phyloP scores from a whole-genome alignment of 2,113 vertebrate genomes.

The Rhinoderma darwinii region DNA sequence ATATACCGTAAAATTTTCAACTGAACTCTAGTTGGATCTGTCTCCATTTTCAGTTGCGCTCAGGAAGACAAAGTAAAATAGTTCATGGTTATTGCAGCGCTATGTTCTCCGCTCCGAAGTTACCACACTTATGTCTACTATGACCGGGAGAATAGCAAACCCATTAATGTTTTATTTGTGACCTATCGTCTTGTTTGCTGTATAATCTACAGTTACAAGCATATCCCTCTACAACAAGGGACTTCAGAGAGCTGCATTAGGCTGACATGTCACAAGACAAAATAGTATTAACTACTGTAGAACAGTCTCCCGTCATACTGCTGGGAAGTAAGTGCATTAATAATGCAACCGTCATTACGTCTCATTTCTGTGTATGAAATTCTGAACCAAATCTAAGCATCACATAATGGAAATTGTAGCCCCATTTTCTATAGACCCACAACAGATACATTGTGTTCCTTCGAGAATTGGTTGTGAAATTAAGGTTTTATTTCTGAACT shows the following conservation, averaged over 20 bases:
- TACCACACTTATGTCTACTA: no score
- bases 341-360: conserved; percentile 23
- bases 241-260: conserved; percentile 13
- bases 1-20: not conserved
- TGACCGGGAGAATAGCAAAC: not conserved
- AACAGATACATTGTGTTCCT: conserved; percentile 9
- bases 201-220: conserved; percentile 17
- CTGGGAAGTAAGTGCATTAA: conserved; percentile 27
- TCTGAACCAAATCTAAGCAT: conserved; percentile 9
- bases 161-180: conserved; percentile 32
- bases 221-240: conserved; percentile 28
- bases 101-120: not conserved
- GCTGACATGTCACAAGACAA: conserved; percentile 29
- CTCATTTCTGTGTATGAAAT: conserved; percentile 25
- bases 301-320: conserved; percentile 1
- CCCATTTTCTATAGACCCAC: conserved; percentile 20
- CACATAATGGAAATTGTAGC: conserved; percentile 38
- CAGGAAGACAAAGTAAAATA: not conserved
- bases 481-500: not conserved
- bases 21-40: not conserved
- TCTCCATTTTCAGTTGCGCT: not conserved
- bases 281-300: conserved; percentile 40
- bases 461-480: not conserved
- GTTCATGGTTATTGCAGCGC: not conserved
- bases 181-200: conserved; percentile 20